Evolutionary conservation across 53 echinoderm and acorn worm genomes (phyloP), one percentile per base, ranked within the genome.

Genomic region (Astropecten irregularis): DNA sequence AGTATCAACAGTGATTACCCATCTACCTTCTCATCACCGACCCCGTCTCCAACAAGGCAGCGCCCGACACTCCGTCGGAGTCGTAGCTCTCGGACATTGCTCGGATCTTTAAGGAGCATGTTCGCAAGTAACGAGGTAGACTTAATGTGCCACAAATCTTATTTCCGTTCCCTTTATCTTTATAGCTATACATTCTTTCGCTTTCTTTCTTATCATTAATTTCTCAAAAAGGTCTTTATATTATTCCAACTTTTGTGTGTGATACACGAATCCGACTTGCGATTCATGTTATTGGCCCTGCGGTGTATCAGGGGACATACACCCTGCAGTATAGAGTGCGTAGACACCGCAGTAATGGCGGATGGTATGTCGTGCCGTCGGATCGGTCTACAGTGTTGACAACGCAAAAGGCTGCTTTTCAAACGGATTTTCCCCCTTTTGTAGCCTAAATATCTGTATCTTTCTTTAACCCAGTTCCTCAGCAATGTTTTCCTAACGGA

Each of bases 401-500:
- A n/a, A n/a, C n/a, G n/a, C 20, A 53, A 53, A 53, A 8, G 20
- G 25, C 54, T 19, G 54, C 54, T 8, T 6, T n/a, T 19, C 20
- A 20, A 23, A 53, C 54, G 20, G 25, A 3, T 19, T 51, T 51
- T 56, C 28, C 56, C 23, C 10, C 28, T 56, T 3, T 56, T 56
- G 14, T 56, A 14, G 14, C 7, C 2, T 27, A n/a, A n/a, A n/a
- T n/a, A n/a, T n/a, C n/a, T n/a, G n/a, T n/a, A n/a, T 11, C 23
- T 34, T 0, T 61, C 0, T 3, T 13, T 0, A 27, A 21, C 10
- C 8, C 22, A 79, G 79, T 10, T 83, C 57, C 86, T 93, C 51
- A 79, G 79, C 31, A 91, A 93, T 37, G 88, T 95, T 28, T 90
- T 95, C 36, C 85, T 91, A 40, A 93, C 91, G 34, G 91, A 91